Base-by-base conservation (phyloP, 2,113 vertebrate genomes). In the Orthonyx spaldingii region DNA sequence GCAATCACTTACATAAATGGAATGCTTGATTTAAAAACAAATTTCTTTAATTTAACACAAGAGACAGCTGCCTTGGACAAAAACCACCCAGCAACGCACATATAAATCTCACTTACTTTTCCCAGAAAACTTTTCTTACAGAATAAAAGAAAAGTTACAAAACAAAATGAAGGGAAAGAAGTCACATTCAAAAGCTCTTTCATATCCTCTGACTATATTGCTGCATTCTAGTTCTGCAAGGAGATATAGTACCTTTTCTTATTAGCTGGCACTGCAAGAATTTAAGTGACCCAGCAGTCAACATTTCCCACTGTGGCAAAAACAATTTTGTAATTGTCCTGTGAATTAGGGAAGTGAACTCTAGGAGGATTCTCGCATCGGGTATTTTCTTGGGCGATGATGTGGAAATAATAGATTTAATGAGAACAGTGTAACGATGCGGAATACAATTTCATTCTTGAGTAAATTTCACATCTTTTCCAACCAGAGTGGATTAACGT, bases 361-460 rank as follows among this genome's bases (percentile, higher is more conserved):
- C 96, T 75, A 24, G 12, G 30, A 94, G 69, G 80, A 89, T 95
- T 97, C 96, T 96, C 4, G 1, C 95, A 89, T 82, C 1, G 70
- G 37, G 93, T 94, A 93, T 96, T 97, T 98, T 97, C 94, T 90
- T 84, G 71, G 72, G 60, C 14, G 2, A 75, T 65, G 89, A 92
- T 87, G 91, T 95, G 74, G 93, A 97, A 96, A 97, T 96, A 97
- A 96, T 78, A 96, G 91, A 94, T 94, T 97, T 97, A 97, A 98
- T 97, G 94, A 98, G 90, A 97, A 94, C 70, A 56, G 82, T 84
- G 95, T 96, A 97, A 97, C 8, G 59, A 96, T 77, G 61, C 68
- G 47, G 75, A 90, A 92, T 94, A 95, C 87, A 75, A 94, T 97
- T 97, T 97, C 82, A 96, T 98, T 96, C 97, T 97, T 95, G 94